Conservation (phyloP, 2,113 vertebrate species). For the Cercocebus atys region DNA sequence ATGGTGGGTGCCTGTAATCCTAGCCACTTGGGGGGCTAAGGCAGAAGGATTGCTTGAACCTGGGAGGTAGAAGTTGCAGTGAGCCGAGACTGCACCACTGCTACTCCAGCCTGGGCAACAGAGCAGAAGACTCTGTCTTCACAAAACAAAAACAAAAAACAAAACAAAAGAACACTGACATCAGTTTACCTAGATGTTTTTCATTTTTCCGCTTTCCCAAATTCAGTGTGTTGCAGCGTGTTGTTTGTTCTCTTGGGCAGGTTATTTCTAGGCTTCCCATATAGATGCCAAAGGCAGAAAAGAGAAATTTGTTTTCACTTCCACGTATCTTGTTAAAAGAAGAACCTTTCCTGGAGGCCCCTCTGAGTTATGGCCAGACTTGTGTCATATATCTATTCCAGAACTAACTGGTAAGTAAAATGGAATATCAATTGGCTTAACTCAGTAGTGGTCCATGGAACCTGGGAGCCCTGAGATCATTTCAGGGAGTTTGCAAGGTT, state of each 20-base stretch:
- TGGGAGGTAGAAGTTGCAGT: too few species aligned
- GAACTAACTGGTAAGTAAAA: constrained; percentile 23
- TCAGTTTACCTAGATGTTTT: background rate
- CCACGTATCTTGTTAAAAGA: background rate
- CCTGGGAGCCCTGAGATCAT: background rate
- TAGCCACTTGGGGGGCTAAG: too few species aligned
- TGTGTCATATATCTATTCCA: background rate
- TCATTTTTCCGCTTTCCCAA: background rate
- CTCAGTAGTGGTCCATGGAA: background rate
- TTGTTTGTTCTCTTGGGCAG: background rate
- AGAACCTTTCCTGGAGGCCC: background rate
- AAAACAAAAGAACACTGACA: background rate
- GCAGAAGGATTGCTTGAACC: too few species aligned
- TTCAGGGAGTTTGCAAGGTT: background rate
- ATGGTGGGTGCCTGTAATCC: too few species aligned
- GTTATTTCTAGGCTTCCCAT: background rate
- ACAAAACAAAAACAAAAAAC: too few species aligned
- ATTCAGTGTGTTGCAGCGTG: background rate
- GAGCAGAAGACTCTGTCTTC: too few species aligned
- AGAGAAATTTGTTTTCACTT: background rate
- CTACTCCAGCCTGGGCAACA: too few species aligned
- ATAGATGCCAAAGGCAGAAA: background rate
- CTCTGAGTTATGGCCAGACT: background rate
- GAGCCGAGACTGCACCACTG: too few species aligned
- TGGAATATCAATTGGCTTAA: background rate